Conservation (phyloP, 2,888 invertebrate genomes). For the Taphrorychus bicolor region DNA sequence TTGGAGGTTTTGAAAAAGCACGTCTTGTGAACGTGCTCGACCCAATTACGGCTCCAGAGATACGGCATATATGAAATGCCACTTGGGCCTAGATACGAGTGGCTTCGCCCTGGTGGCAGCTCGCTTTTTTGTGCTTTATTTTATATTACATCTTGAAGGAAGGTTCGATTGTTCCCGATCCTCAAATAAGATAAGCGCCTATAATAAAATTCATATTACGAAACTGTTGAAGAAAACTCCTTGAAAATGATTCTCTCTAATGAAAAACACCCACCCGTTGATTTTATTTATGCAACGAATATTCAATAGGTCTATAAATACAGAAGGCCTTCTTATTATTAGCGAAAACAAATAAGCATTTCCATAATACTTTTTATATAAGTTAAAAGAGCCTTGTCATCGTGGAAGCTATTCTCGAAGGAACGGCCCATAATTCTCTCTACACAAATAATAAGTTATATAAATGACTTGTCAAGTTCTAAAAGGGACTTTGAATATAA, state of each 20-base stretch:
- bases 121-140: neutral
- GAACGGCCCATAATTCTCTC: neutral
- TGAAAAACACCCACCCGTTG: too few relatives aligned
- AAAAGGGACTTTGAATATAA: neutral
- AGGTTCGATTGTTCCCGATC: too few relatives aligned
- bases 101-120: constrained; percentile 1
- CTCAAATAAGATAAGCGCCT: too few relatives aligned
- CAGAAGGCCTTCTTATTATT: neutral
- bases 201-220: too few relatives aligned
- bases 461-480: constrained; percentile 4
- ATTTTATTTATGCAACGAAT: neutral
- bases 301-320: neutral
- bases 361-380: constrained; percentile 15
- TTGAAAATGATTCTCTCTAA: too few relatives aligned
- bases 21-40: constrained; percentile 39
- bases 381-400: constrained; percentile 5
- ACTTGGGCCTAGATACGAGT: constrained; percentile 36
- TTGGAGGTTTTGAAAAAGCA: constrained; percentile 36
- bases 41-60: constrained; percentile 38
- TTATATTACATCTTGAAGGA: too few relatives aligned
- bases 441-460: neutral
- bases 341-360: constrained; percentile 4
- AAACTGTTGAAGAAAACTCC: too few relatives aligned
- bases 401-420: neutral
- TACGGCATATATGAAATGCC: constrained; percentile 33